Conservation (phyloP, 2,113 vertebrate species). For the Dasyprocta punctata region DNA sequence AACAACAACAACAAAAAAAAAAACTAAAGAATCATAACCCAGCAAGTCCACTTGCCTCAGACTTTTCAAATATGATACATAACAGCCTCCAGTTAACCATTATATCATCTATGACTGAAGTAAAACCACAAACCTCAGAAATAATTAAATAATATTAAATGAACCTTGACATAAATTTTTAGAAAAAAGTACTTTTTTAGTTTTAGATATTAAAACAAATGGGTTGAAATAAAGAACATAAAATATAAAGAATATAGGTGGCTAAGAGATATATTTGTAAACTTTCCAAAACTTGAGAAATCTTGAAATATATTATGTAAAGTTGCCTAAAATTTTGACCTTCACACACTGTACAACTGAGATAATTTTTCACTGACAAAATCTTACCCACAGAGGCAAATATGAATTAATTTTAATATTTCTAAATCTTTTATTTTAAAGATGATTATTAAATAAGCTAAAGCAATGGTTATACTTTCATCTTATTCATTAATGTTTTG, state of each 20-base stretch:
- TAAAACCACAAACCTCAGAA: background rate
- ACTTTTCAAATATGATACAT: background rate
- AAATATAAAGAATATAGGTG: background rate
- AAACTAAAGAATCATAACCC: background rate
- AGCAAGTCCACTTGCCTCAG: background rate
- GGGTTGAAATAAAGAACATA: background rate
- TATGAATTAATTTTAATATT: background rate
- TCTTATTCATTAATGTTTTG: too few relatives aligned
- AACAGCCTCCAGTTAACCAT: constrained; percentile 12
- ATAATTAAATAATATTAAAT: constrained; percentile 37
- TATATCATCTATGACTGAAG: constrained; percentile 22
- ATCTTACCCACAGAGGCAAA: background rate
- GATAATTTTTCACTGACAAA: background rate
- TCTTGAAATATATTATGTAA: background rate
- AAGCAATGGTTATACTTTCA: background rate
- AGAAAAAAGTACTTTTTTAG: background rate
- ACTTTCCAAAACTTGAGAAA: background rate
- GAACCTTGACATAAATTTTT: background rate
- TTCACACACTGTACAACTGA: background rate
- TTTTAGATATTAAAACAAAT: constrained; percentile 9
- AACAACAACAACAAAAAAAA: background rate
- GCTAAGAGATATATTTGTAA: background rate
- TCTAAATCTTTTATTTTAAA: background rate
- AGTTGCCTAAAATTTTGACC: background rate
- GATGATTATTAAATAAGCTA: background rate